phyloP scores from a whole-genome alignment of 2,113 vertebrate genomes.

The Ptilorrhoa leucosticta region DNA sequence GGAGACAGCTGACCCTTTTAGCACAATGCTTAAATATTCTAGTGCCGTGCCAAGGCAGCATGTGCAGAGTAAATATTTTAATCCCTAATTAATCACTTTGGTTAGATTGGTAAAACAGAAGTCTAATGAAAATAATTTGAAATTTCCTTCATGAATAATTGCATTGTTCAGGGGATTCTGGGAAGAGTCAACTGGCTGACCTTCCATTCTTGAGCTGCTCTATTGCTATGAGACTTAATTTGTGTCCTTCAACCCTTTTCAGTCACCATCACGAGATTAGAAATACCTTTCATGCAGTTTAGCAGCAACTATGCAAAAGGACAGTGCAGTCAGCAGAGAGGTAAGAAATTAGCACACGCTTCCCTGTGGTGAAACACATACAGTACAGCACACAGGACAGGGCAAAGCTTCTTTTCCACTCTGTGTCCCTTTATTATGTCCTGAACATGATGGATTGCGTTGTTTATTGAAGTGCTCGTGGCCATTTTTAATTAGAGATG shows the following conservation, averaged over 20 bases:
- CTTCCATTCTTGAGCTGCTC: conserved; percentile 76
- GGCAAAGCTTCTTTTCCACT: conserved; percentile 51
- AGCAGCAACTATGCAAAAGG: conserved; percentile 69
- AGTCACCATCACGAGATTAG: conserved; percentile 72
- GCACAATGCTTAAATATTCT: conserved; percentile 83
- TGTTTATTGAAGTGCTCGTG: conserved; percentile 67
- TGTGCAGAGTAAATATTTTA: conserved; percentile 89
- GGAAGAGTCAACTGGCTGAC: conserved; percentile 82
- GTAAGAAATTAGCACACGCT: conserved; percentile 44
- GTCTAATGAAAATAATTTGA: conserved; percentile 86
- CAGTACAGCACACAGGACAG: conserved; percentile 15
- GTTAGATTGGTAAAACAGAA: conserved; percentile 87
- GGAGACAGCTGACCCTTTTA: conserved; percentile 83
- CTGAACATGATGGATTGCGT: conserved; percentile 71
- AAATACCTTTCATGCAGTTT: conserved; percentile 74
- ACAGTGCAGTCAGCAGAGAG: conserved; percentile 68
- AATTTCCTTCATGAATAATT: conserved; percentile 87
- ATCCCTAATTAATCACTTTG: conserved; percentile 89
- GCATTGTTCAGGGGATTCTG: conserved; percentile 83
- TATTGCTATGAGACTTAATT: conserved; percentile 70
- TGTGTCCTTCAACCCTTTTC: conserved; percentile 73
- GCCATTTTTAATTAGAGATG: conserved; percentile 75
- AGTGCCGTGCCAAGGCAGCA: conserved; percentile 80
- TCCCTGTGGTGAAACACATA: conserved; percentile 8
- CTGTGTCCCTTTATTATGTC: conserved; percentile 53